Conservation (phyloP, 2,797 vertebrate species). For the Pampus argenteus region DNA sequence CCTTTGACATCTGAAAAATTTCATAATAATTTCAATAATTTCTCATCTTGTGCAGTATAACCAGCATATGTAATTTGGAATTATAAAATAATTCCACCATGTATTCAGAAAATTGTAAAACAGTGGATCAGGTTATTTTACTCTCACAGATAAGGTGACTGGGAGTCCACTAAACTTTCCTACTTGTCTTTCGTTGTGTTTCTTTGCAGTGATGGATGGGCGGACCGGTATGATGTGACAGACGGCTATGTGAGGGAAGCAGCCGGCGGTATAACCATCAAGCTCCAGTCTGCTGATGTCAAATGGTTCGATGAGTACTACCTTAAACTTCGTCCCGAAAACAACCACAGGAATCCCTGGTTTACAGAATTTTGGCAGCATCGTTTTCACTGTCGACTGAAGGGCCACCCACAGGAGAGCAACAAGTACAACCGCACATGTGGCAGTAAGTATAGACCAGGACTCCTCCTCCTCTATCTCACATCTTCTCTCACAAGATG, state of each 20-base stretch:
- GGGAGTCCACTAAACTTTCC: background rate
- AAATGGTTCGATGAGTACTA: conserved; percentile 99
- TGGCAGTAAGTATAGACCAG: conserved; percentile 87
- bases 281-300: conserved; percentile 97
- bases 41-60: background rate
- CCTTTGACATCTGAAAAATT: background rate
- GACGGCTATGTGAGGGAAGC: conserved; percentile 95
- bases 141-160: background rate
- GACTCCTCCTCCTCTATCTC: background rate
- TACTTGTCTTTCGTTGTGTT: conserved; percentile 12
- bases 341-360: conserved; percentile 95
- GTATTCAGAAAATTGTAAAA: background rate
- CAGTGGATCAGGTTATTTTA: background rate
- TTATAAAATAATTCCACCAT: background rate
- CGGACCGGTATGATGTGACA: conserved; percentile 97
- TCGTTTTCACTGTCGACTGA: conserved; percentile 94
- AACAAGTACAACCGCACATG: conserved; percentile 95
- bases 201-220: conserved; percentile 93
- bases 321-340: conserved; percentile 94
- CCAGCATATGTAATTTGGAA: background rate
- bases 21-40: background rate
- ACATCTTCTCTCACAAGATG: background rate
- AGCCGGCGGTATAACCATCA: conserved; percentile 96
- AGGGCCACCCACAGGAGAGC: conserved; percentile 94
- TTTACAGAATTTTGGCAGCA: conserved; percentile 99